Evolutionary conservation across 2,113 vertebrate species (phyloP), one percentile per base, ranked within the genome.

Genomic region (Cyphomyrus plagiostoma): DNA sequence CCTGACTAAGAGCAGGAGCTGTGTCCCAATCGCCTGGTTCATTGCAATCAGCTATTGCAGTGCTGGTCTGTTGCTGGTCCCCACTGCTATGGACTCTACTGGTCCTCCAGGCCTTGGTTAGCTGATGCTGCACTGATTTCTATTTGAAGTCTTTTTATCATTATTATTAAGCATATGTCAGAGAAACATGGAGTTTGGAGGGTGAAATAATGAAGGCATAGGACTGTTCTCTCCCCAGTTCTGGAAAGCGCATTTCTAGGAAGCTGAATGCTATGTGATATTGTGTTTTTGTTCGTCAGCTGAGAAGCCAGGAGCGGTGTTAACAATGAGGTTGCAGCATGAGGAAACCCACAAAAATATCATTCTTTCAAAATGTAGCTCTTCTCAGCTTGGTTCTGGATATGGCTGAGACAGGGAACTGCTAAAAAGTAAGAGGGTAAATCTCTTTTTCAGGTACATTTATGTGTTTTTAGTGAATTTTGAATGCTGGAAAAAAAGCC

Each of bases 221-320:
- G 62, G 62, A 23, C 80, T 70, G 52, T 74, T 48, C 83, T 74
- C 39, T 19, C 80, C 58, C 85, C 90, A 15, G 83, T 85, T 90
- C 90, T 88, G n/a, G 53, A 66, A 88, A 56, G 53, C 8, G 26
- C 3, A 1, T 88, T 88, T 89, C 87, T 88, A 19, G 86, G 70
- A 89, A 89, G 80, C 52, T 48, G 89, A 66, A 53, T 77, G 26
- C 52, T 82, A 82, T 26, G 39, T 84, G 89, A 88, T 88, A 88
- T 82, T 62, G 26, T 66, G 74, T 53, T 90, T 90, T 58, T 53
- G 62, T 89, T 89, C 2, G 19, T 86, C 89, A 89, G 80, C 82
- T 85, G 58, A 85, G 86, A n/a, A 62, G 23, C 74, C 52, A 3
- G 23, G 80, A 66, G 46, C 45, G 8, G 39, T 89, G 66, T 85